Conservation (phyloP, 2,113 vertebrate species). For the Tyrannus savana region DNA sequence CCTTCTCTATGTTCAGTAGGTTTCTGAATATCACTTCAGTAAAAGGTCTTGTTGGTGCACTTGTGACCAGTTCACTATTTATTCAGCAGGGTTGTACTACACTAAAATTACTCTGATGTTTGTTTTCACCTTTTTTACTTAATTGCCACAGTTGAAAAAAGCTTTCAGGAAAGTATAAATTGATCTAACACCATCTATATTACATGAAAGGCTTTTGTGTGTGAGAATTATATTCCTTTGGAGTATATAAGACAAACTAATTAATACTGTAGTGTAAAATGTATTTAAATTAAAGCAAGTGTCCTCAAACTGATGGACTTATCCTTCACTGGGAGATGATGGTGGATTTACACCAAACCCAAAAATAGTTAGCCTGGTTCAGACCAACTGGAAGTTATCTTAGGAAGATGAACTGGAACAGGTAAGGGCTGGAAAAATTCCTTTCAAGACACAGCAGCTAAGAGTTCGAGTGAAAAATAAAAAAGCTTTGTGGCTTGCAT, state of each 20-base stretch:
- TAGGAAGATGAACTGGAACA: neutral
- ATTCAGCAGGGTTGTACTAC: neutral
- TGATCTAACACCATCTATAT: neutral
- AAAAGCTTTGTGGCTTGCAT: neutral
- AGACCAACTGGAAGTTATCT: neutral
- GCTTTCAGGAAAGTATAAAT: neutral
- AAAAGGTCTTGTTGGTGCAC: neutral
- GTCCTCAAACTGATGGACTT: neutral
- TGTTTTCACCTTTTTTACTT: conserved; percentile 11
- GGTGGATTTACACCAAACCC: neutral
- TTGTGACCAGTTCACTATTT: neutral
- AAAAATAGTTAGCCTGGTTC: neutral
- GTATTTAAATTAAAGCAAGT: neutral
- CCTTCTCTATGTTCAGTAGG: neutral
- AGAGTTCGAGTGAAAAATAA: neutral
- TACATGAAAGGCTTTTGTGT: neutral
- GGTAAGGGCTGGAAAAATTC: neutral
- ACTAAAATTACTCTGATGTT: neutral
- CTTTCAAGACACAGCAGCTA: neutral
- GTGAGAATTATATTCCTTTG: neutral
- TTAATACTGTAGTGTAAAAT: neutral
- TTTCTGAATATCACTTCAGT: neutral
- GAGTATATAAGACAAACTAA: neutral
- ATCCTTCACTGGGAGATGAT: neutral
- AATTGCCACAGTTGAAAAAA: neutral